These are phyloP conservation scores for Recurvirostra avosetta DNA, from an alignment of 2,113 vertebrate genomes.

Conservation along the genomic window DNA sequence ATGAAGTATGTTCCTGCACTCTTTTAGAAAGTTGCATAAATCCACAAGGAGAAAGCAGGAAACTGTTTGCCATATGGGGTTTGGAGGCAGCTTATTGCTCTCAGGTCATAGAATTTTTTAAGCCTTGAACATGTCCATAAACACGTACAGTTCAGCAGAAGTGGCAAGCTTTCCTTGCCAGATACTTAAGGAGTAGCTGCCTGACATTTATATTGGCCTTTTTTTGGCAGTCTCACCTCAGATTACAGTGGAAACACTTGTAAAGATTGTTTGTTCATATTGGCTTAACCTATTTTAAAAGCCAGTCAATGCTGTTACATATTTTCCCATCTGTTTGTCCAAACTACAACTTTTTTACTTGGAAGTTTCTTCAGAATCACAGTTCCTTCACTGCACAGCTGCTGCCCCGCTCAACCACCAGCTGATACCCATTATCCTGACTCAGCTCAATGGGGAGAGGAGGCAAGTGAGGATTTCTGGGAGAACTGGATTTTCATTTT, in stretches of 20 bases:
- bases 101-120: neutral
- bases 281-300: slow-evolving; percentile 5
- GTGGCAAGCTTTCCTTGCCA: neutral
- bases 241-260: neutral
- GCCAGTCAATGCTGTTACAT: neutral
- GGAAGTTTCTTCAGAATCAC: neutral
- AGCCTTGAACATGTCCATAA: neutral
- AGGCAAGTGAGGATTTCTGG: neutral
- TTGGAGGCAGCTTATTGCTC: neutral
- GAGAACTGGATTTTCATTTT: neutral
- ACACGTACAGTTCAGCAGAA: neutral
- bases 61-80: neutral
- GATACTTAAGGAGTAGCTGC: neutral
- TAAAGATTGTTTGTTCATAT: neutral
- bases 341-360: slow-evolving; percentile 1
- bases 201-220: neutral
- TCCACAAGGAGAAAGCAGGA: neutral
- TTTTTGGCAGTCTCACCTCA: neutral
- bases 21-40: neutral
- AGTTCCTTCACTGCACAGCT: neutral
- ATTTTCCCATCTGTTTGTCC: slow-evolving; percentile 5
- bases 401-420: neutral
- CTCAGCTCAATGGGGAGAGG: neutral
- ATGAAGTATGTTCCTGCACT: neutral
- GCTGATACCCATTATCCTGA: neutral